A percentile compares a stretch with the other conserved stretches of the same genome.
These are phyloP conservation scores for Marisa cornuarietis DNA, from an alignment of 1,140 invertebrate species.

Conservation along the genomic window DNA sequence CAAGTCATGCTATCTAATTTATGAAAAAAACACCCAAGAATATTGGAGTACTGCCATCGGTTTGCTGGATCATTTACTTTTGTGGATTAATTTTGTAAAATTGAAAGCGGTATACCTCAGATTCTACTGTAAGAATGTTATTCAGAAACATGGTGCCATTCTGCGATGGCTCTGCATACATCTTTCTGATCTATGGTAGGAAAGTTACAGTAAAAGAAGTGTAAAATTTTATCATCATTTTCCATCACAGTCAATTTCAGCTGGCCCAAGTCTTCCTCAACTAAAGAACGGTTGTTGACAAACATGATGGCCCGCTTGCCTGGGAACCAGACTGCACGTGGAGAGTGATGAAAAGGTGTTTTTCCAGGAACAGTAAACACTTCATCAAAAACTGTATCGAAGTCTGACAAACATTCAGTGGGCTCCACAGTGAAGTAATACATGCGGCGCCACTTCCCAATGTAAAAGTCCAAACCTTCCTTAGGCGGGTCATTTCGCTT, in stretches of 20 bases:
- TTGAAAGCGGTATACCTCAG: too few species aligned
- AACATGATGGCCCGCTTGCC: constrained; percentile 21
- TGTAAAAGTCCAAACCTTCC: constrained; percentile 25
- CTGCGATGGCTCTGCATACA: not conserved
- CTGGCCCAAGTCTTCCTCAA: constrained; percentile 26
- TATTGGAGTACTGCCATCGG: too few species aligned
- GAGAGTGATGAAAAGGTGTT: constrained; percentile 29
- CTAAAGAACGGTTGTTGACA: constrained; percentile 28
- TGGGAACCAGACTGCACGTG: constrained; percentile 28
- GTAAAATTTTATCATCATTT: constrained; percentile 9
- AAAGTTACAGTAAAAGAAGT: not conserved
- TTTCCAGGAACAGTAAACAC: constrained; percentile 22
- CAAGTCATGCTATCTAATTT: too few species aligned
- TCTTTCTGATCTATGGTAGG: not conserved
- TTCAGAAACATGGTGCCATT: constrained; percentile 7
- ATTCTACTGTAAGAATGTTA: too few species aligned
- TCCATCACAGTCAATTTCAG: constrained; percentile 7
- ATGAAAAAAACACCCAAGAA: too few species aligned
- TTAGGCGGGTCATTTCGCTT: constrained; percentile 1
- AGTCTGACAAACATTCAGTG: constrained; percentile 22
- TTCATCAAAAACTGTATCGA: constrained; percentile 29
- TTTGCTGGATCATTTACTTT: too few species aligned
- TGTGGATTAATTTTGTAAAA: too few species aligned
- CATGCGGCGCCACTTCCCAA: constrained; percentile 33
- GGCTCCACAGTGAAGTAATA: constrained; percentile 14